phyloP scores from a whole-genome alignment of 2,797 vertebrate species.

The Zalophus californianus region DNA sequence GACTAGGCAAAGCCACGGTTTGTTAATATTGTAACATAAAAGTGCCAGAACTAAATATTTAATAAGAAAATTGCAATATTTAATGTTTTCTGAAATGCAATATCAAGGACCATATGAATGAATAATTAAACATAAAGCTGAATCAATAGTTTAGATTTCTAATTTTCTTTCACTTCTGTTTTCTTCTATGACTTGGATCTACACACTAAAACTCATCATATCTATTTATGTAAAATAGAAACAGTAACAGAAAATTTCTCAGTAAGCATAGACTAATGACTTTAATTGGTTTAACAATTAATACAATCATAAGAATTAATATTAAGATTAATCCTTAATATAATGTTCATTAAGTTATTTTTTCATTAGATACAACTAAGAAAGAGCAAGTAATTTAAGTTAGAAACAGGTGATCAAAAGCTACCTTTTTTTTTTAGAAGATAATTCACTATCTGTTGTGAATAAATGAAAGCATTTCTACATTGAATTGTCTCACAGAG shows the following conservation, averaged over 20 bases:
- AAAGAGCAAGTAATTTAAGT: constrained; percentile 1
- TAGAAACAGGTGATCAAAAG: constrained; percentile 51
- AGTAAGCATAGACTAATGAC: background rate
- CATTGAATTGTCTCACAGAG: constrained; percentile 51
- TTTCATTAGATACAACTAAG: background rate
- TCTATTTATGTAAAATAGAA: constrained; percentile 47
- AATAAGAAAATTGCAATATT: constrained; percentile 27
- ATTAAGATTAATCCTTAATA: background rate
- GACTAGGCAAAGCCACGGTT: background rate
- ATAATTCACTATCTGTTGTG: constrained; percentile 56
- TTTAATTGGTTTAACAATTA: constrained; percentile 35
- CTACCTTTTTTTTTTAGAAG: constrained; percentile 56
- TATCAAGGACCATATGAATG: background rate
- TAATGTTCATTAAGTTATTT: background rate
- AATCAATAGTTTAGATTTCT: constrained; percentile 1
- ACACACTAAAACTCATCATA: background rate
- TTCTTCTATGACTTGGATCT: background rate
- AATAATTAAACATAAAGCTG: constrained; percentile 47
- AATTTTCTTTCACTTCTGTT: constrained; percentile 46
- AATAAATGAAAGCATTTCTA: constrained; percentile 62
- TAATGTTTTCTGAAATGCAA: constrained; percentile 55
- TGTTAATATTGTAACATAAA: constrained; percentile 52
- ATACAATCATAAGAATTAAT: background rate
- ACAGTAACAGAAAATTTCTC: background rate
- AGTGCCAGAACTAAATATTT: constrained; percentile 49